Evolutionary conservation across 2,113 vertebrate species (phyloP), one percentile per base, ranked within the genome.

Genomic region (Verasper variegatus): DNA sequence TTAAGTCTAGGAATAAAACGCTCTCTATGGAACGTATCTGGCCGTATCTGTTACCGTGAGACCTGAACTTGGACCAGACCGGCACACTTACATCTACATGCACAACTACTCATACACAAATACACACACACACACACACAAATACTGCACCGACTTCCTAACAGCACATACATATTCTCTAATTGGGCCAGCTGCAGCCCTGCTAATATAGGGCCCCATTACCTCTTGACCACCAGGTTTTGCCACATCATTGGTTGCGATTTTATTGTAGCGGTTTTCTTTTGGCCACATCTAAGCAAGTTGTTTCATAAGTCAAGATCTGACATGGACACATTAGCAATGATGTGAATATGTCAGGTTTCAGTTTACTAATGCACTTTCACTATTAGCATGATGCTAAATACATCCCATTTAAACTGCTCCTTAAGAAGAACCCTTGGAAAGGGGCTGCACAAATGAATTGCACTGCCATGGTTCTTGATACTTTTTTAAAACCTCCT

Each of bases 1-100:
- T 84, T 74, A 84, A 77, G 75, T 31, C 66, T 66, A 45, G 5
- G 68, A 85, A 80, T 81, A 78, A 78, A 91, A 84, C 78, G 71
- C 60, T 80, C 47, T 49, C 45, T 18, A 18, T 49, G 45, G 45
- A 49, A 49, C 17, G 45, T 18, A 49, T 49, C 45, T 49, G 45
- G 17, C 45, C 5, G 15, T 49, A 69, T 84, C 62, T 85, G 78
- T 84, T 83, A 77, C 74, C 80, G 18, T 67, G 49, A 35, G 68
- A 37, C 68, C 71, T 57, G 40, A 76, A 74, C 62, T 37, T 60
- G 24, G 45, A 27, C 15, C 12, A 40, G 62, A 52, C 12, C 23
- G 26, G 24, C 7, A 12, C 40, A 55, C 49, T 42, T n/a, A 15
- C 42, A 35, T 21, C 12, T 24, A 54, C 26, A 23, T 20, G 26